These are phyloP conservation scores for Gastrophysa polygoni DNA, from an alignment of 2,888 invertebrate genomes.

Conservation along the genomic window DNA sequence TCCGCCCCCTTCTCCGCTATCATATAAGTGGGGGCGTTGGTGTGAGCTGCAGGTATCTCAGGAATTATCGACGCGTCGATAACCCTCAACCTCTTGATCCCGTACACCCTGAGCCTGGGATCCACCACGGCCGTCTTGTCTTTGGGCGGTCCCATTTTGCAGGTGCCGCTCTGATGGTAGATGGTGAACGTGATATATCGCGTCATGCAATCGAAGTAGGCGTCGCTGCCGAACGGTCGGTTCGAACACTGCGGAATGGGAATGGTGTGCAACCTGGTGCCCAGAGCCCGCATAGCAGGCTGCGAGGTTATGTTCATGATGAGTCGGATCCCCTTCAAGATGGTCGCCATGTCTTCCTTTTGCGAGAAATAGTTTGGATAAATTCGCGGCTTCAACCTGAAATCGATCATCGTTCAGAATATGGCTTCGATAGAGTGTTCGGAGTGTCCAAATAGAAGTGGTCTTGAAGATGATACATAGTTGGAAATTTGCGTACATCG, in stretches of 20 bases:
- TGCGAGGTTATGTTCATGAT: constrained; percentile 65
- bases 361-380: constrained; percentile 68
- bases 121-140: constrained; percentile 71
- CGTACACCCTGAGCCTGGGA: constrained; percentile 67
- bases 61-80: constrained; percentile 84
- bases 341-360: constrained; percentile 66
- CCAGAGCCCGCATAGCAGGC: constrained; percentile 64
- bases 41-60: constrained; percentile 75
- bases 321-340: constrained; percentile 69
- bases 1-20: constrained; percentile 81
- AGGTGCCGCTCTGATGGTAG: constrained; percentile 72
- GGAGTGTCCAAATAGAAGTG: too few relatives aligned
- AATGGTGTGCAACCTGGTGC: constrained; percentile 65
- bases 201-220: constrained; percentile 72
- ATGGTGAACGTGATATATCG: constrained; percentile 72
- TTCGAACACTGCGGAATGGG: constrained; percentile 67
- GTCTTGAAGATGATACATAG: too few relatives aligned
- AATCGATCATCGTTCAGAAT: too few relatives aligned
- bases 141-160: constrained; percentile 67
- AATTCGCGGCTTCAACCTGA: constrained; percentile 64
- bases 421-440: too few relatives aligned
- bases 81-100: constrained; percentile 71
- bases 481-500: too few relatives aligned
- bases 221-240: constrained; percentile 67
- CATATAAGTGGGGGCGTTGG: constrained; percentile 79